These are phyloP conservation scores for Irena cyanogastra DNA, from an alignment of 2,113 vertebrate genomes.

Conservation along the genomic window DNA sequence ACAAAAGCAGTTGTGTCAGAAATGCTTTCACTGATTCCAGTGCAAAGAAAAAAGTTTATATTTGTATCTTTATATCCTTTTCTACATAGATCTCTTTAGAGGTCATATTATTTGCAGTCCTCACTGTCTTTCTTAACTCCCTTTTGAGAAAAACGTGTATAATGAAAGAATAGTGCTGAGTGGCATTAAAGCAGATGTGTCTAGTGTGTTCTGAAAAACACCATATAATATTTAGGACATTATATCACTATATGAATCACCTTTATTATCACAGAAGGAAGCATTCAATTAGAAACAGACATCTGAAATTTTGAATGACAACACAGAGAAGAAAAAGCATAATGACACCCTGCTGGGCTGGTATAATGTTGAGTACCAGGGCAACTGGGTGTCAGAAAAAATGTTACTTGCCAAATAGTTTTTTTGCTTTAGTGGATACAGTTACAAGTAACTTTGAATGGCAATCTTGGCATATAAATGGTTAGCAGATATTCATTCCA, in stretches of 20 bases:
- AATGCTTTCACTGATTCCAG: background rate
- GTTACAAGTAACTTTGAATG: constrained; percentile 17
- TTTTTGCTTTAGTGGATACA: background rate
- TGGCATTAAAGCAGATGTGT: background rate
- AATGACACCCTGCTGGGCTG: background rate
- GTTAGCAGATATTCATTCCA: constrained; percentile 15
- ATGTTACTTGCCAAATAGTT: background rate
- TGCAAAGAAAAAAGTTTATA: background rate
- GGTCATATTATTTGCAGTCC: background rate
- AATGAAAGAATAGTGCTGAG: background rate
- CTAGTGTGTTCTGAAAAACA: background rate
- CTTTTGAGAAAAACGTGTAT: background rate
- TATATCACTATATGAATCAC: background rate
- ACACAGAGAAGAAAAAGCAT: background rate
- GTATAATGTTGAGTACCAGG: background rate
- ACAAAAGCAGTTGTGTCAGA: background rate
- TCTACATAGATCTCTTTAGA: background rate
- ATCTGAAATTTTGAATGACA: background rate
- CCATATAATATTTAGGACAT: background rate
- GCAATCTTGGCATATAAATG: background rate
- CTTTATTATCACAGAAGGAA: constrained; percentile 13
- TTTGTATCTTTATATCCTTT: background rate
- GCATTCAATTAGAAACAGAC: background rate
- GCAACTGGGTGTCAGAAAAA: background rate
- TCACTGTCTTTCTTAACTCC: background rate